These are phyloP conservation scores for Tetragnatha montana DNA, from an alignment of 2,888 invertebrate genomes.

Conservation along the genomic window DNA sequence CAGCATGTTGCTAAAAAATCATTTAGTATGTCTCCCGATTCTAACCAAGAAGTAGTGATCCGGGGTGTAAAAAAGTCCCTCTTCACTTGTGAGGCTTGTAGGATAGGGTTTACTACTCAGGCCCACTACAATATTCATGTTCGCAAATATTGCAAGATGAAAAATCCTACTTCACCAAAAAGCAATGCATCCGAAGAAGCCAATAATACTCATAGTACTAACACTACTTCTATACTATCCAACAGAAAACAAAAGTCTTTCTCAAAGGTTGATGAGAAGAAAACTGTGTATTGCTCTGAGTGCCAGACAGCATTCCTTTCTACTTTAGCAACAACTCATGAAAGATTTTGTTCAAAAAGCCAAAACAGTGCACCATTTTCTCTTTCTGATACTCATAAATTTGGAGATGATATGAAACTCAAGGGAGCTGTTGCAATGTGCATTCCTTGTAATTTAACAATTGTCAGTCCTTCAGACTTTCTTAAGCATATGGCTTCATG, in stretches of 20 bases:
- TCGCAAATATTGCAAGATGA: conserved; percentile 55
- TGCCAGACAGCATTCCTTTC: conserved; percentile 26
- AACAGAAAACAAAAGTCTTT: background rate
- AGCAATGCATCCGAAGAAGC: background rate
- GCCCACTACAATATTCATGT: conserved; percentile 65
- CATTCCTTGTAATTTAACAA: conserved; percentile 23
- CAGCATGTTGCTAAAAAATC: conserved; percentile 67
- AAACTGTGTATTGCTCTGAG: conserved; percentile 6
- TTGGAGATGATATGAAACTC: conserved; percentile 16
- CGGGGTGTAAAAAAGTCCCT: conserved; percentile 57
- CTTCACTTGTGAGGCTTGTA: conserved; percentile 66
- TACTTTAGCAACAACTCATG: conserved; percentile 7
- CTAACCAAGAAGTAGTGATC: conserved; percentile 55
- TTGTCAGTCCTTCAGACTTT: conserved; percentile 14
- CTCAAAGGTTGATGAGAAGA: background rate
- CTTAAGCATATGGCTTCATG: conserved; percentile 37
- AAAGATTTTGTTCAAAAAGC: conserved; percentile 38
- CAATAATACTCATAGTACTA: background rate
- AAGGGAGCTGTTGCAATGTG: conserved; percentile 31
- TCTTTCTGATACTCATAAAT: background rate
- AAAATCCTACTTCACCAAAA: background rate
- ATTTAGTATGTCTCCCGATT: conserved; percentile 35
- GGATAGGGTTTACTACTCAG: conserved; percentile 59
- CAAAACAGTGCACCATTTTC: background rate
- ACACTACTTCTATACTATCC: background rate